A percentile compares a stretch with the other conserved stretches of the same genome.
phyloP scores from a whole-genome alignment of 1,140 invertebrate species.

The Homalodisca vitripennis region DNA sequence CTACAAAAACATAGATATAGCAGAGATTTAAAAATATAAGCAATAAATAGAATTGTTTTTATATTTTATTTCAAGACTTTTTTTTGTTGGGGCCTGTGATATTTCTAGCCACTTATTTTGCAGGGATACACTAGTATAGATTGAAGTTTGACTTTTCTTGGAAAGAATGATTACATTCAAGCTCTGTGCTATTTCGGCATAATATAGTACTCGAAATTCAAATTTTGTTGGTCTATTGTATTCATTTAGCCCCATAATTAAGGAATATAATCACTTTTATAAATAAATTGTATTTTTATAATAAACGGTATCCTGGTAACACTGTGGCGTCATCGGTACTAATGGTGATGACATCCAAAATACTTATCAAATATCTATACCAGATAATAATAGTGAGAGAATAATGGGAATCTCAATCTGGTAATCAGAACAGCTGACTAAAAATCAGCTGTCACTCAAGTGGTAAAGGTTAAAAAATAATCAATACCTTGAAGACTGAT shows the following conservation, averaged over 20 bases:
- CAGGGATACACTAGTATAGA: background rate
- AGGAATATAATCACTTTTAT: no score
- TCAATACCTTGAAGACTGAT: no score
- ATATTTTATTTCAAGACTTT: no score
- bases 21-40: background rate
- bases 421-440: no score
- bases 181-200: background rate
- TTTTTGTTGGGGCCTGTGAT: background rate
- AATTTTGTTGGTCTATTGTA: background rate
- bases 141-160: background rate
- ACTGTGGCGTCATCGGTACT: background rate
- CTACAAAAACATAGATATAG: background rate
- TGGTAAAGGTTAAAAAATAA: no score
- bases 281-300: background rate
- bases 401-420: no score
- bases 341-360: background rate
- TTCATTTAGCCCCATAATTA: background rate
- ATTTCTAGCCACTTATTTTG: background rate
- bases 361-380: background rate
- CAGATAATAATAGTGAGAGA: no score
- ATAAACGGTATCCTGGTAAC: background rate
- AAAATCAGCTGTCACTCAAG: no score
- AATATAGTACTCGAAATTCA: background rate
- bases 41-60: background rate
- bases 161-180: background rate